These are phyloP conservation scores for Eulemur coronatus DNA, from an alignment of 2,797 vertebrate species.

Conservation along the genomic window DNA sequence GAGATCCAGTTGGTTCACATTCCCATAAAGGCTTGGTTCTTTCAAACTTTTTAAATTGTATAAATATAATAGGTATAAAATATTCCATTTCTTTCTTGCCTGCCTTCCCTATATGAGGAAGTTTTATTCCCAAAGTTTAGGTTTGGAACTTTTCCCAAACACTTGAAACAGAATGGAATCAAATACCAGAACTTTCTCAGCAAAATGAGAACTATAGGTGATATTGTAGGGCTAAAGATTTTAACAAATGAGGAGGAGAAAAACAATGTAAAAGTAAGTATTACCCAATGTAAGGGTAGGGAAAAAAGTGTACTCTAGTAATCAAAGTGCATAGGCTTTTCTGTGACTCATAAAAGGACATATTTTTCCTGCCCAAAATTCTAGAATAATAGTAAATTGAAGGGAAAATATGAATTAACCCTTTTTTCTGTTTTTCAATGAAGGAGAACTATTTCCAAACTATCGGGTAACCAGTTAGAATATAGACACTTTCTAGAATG, in stretches of 20 bases:
- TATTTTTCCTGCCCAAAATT: not conserved
- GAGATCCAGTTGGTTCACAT: not conserved
- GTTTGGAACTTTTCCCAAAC: not conserved
- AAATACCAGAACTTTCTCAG: not conserved
- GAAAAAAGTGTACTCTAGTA: not conserved
- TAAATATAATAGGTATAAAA: not conserved
- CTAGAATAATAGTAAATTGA: conserved; percentile 1
- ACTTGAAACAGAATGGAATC: not conserved
- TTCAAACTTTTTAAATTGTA: conserved; percentile 40
- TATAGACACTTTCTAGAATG: not conserved
- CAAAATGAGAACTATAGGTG: conserved; percentile 10
- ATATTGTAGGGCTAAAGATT: not conserved
- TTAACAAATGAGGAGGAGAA: not conserved
- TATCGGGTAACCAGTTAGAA: not conserved
- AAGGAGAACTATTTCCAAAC: not conserved
- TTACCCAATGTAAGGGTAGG: not conserved
- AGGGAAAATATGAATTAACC: not conserved
- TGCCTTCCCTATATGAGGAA: not conserved
- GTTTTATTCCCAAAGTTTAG: not conserved
- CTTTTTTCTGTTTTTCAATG: not conserved
- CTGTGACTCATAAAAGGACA: not conserved
- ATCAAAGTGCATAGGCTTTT: not conserved
- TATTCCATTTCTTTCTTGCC: not conserved
- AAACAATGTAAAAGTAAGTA: conserved; percentile 10
- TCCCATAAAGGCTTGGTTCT: not conserved